Base-by-base conservation (phyloP, 2,888 invertebrate genomes). In the Ennomos erosarius region DNA sequence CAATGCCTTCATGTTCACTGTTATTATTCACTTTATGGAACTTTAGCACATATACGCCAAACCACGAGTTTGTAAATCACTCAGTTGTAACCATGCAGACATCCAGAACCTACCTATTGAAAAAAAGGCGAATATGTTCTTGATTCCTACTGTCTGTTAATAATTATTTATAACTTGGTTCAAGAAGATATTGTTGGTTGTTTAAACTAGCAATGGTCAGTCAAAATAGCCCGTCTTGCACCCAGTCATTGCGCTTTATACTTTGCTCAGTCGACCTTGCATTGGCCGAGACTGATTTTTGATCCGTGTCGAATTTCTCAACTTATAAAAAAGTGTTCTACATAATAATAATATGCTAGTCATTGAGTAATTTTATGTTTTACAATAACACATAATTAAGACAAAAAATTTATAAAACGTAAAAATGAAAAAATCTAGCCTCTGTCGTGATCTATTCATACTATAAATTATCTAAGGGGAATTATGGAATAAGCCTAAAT, bases 181-280 rank as follows among this genome's bases (percentile, higher is more conserved):
- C 6, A 26, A 6, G 26, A 26, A 6, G 26, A 26, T 39, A 12
- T 43, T 33, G 37, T 48, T 9, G 34, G 12, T 50, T n/a, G 42
- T 26, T 39, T 44, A 10, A 42, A 36, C 45, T 34, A 36, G 16
- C 9, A 12, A 33, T 42, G 13, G 34, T 53, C 12, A 39, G 11
- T 54, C 43, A 54, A 45, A 66, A 69, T 62, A 69, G 53, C 64
- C 65, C 59, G 67, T 59, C 47, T 47, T 55, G 51, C 35, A 59
- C 46, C 40, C 39, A 16, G 34, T 9, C 50, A 11, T 37, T 49
- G 51, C 55, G 39, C 51, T 66, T 59, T 66, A 66, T 66, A 66
- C 37, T 48, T 16, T 8, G 47, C 34, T 44, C 36, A 34, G 5
- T 55, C 55, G 63, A 56, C 63, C 65, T 66, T 61, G 65, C 55